Base-by-base conservation (phyloP, 2,888 invertebrate species). In the Bruchidius siliquastri region DNA sequence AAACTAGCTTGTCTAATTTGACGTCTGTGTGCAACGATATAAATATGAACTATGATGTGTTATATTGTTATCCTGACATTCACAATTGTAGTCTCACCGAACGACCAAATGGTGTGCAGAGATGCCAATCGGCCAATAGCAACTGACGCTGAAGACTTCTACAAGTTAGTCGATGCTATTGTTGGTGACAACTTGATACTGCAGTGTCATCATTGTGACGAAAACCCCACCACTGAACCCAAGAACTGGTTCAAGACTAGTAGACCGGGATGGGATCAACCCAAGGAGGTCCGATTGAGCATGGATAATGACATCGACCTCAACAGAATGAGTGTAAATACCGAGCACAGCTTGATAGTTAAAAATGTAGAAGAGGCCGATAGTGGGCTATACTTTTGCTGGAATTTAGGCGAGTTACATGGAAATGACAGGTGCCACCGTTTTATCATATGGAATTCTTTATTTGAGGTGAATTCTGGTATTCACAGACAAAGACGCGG, bases 241-340 rank as follows among this genome's bases (percentile, higher is more conserved):
- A 89, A 87, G 83, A 85, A 88, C 72, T 90, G 90, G 90, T 88
- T 87, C 78, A 86, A 85, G 80, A 85, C 87, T 77, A 85, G 88
- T 79, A 81, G 83, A 18, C 81, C 86, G 30, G 84, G 83, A 73
- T 80, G 80, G 74, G 77, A 76, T 2, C 73, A 81, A 0, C 81
- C 86, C 20, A 80, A 80, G 67, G 88, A 88, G 84, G 86, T 90
- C 49, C 49, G 74, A 71, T 67, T 77, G 6, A 88, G 84, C 68
- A 89, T 88, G 88, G 83, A 87, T 69, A 88, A 87, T 76, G 87
- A 89, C 74, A 77, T 81, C 67, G 83, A 85, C 0, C 77, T 83
- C 0, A 89, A 88, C 77, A 82, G 87, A 79, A 80, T 90, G 21
- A 83, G 85, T 66, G 84, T 88, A 21, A 88, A 84, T 69, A 78